These are phyloP conservation scores for Carassius carassius DNA, from an alignment of 2,113 vertebrate species.

Conservation along the genomic window DNA sequence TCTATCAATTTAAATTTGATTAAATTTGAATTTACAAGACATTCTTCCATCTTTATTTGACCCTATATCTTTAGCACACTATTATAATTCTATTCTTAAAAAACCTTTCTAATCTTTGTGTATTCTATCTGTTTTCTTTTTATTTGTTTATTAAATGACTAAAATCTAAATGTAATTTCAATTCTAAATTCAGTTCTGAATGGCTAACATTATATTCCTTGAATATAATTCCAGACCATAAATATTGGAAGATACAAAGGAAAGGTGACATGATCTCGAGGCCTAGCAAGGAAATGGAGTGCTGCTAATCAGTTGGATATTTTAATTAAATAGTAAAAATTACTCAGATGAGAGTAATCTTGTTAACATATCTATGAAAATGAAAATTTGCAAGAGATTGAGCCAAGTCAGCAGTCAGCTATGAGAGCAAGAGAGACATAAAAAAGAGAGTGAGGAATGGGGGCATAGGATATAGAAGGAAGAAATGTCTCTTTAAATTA, in stretches of 20 bases:
- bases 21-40: not conserved
- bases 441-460: not conserved
- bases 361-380: not conserved
- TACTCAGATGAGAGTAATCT: not conserved
- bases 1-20: not conserved
- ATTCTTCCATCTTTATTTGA: too few relatives aligned
- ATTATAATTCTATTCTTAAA: too few relatives aligned
- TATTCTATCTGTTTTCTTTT: too few relatives aligned
- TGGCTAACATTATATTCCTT: not conserved
- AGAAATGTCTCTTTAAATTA: constrained; percentile 17
- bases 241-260: not conserved
- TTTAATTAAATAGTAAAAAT: not conserved
- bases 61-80: too few relatives aligned
- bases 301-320: not conserved
- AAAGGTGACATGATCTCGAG: not conserved
- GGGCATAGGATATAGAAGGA: not conserved
- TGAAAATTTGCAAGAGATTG: not conserved
- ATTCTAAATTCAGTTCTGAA: not conserved
- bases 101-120: too few relatives aligned
- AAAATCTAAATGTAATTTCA: too few relatives aligned
- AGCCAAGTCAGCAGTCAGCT: not conserved
- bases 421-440: not conserved
- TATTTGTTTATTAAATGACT: too few relatives aligned
- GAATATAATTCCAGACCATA: not conserved
- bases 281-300: not conserved